phyloP scores from a whole-genome alignment of 2,888 invertebrate genomes.

The Dolichomitus sp. region DNA sequence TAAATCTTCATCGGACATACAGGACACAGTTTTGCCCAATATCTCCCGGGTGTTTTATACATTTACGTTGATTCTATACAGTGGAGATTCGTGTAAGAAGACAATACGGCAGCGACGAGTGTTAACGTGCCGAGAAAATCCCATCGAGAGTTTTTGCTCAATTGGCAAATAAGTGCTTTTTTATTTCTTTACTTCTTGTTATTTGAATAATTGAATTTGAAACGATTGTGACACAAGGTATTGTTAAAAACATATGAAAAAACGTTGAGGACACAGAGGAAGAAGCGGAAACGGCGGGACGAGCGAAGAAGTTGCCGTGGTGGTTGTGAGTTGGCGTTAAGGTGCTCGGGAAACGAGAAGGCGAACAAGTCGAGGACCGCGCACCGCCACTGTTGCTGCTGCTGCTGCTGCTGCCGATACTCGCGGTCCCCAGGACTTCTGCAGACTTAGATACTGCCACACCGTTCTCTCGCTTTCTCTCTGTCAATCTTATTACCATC shows the following conservation, averaged over 20 bases:
- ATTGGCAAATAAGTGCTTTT: background rate
- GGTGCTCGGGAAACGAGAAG: constrained; percentile 47
- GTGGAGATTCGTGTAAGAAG: background rate
- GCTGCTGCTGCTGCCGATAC: background rate
- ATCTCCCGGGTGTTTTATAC: background rate
- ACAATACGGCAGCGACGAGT: background rate
- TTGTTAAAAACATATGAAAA: background rate
- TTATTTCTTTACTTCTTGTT: background rate
- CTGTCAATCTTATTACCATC: constrained; percentile 13
- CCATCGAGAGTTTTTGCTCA: background rate
- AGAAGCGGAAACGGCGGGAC: constrained; percentile 13
- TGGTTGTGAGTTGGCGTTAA: constrained; percentile 58
- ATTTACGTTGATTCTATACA: background rate
- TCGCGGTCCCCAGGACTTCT: constrained; percentile 13
- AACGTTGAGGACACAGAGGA: background rate
- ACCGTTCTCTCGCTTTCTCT: constrained; percentile 16
- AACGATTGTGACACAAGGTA: background rate
- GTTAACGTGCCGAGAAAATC: background rate
- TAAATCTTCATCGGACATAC: background rate
- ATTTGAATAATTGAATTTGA: background rate
- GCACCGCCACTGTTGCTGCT: constrained; percentile 1
- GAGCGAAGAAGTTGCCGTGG: constrained; percentile 7
- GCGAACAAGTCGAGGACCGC: constrained; percentile 40
- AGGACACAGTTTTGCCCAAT: background rate
- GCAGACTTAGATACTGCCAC: background rate